Evolutionary conservation across 2,113 vertebrate genomes (phyloP), one percentile per base, ranked within the genome.

Genomic region (Spea multiplicata): DNA sequence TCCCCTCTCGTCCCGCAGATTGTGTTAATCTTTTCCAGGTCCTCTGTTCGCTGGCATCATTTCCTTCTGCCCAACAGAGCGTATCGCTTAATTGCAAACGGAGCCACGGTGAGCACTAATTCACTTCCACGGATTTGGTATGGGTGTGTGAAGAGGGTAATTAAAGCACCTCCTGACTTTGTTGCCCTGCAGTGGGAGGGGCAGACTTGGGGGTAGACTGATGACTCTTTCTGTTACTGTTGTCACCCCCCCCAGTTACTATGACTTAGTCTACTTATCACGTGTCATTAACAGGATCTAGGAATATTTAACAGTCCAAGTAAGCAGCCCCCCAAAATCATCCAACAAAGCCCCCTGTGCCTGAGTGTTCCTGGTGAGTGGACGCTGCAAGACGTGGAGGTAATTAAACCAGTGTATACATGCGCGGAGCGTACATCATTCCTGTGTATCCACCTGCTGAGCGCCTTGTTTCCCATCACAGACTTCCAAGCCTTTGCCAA

Each of bases 31-130:
- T 94, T 97, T 55, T 71, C 88, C 50, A 90, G 89, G 16, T 82
- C 75, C 4, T 88, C 91, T 0, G 80, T 91, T 1, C 90, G 88
- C 6, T 97, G 97, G 96, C 97, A 95, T 83, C 91, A 93, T 0
- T 83, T 96, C 14, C 81, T 98, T 30, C 95, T 96, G 10, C 83
- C 89, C 3, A 86, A 87, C 14, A 85, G 87, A 2, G 76, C 91
- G 50, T 96, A 95, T 84, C 89, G 87, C 16, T 64, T 95, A 0
- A 53, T 91, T 5, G 86, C 89, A 64, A 87, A 89, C 9, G 53
- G 81, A 81, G 89, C 89, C 55, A 81, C 68, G 66, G 94, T 95
- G 85, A 92, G 92, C 12, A 83, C 49, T 75, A 46, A 44, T 3
- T 3, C 14, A 0, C 61, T 85, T 88, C 9, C 44, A 88, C 30